A percentile compares a stretch with the other conserved stretches of the same genome.
Conservation (phyloP, 2,113 vertebrate species). For the Lamprotornis superbus region DNA sequence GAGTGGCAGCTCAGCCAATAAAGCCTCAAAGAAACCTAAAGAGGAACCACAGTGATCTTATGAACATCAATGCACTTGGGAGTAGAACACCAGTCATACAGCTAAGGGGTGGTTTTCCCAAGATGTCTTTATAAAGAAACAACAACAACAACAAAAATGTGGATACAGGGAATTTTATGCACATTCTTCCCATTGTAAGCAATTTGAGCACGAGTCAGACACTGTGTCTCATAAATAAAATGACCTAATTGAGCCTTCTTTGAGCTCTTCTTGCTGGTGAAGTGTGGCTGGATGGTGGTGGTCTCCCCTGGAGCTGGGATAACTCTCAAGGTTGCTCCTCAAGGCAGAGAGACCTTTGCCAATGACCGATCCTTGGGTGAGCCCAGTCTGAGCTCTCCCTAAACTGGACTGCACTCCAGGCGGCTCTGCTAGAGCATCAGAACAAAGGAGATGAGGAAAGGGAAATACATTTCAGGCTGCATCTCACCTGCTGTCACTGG, state of each 20-base stretch:
- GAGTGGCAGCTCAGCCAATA: neutral
- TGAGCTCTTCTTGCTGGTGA: neutral
- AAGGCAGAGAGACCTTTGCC: neutral
- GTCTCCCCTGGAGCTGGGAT: neutral
- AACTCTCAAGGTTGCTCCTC: neutral
- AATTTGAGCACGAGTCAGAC: neutral
- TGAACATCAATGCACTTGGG: neutral
- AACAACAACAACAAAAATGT: neutral
- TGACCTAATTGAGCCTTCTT: neutral
- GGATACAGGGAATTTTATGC: neutral
- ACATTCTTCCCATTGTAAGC: neutral
- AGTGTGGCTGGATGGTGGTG: no score
- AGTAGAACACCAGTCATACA: neutral
- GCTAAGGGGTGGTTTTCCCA: neutral
- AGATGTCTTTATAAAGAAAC: neutral
- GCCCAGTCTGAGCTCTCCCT: neutral
- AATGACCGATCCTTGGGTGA: neutral
- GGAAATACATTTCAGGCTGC: neutral
- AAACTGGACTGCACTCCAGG: neutral
- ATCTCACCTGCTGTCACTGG: neutral
- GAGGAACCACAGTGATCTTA: neutral
- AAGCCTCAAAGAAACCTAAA: neutral
- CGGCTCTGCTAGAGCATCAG: neutral
- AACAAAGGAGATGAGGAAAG: neutral
- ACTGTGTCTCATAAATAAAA: neutral